Conservation (phyloP, 2,797 vertebrate species). For the Astyanax mexicanus region DNA sequence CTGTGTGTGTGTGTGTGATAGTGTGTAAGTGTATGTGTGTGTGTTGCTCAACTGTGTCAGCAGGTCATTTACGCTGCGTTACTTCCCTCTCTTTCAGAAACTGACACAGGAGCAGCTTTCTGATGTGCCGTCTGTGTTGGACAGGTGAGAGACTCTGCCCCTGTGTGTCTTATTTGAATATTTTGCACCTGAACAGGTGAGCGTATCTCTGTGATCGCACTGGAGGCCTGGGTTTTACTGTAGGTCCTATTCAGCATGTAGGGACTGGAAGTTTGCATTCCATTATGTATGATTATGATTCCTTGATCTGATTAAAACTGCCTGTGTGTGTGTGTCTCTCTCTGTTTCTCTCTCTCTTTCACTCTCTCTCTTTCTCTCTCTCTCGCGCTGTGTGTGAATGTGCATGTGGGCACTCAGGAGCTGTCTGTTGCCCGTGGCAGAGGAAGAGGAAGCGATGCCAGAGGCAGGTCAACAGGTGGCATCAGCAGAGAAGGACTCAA, state of each 20-base stretch:
- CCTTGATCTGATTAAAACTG: neutral
- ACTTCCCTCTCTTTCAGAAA: slow-evolving; percentile 38
- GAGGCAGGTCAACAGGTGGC: slow-evolving; percentile 18
- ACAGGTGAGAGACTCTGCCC: slow-evolving; percentile 43
- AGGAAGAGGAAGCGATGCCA: slow-evolving; percentile 54
- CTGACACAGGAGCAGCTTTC: slow-evolving; percentile 39
- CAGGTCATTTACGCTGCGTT: slow-evolving; percentile 12
- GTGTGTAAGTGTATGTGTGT: slow-evolving; percentile 10
- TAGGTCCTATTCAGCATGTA: neutral
- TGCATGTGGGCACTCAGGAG: slow-evolving; percentile 24
- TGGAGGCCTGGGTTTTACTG: no score
- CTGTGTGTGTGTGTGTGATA: slow-evolving; percentile 4
- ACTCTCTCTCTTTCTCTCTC: neutral
- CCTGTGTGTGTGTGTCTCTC: neutral
- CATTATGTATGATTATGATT: neutral
- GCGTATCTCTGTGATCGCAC: no score
- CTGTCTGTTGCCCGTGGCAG: slow-evolving; percentile 52
- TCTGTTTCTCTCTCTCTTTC: neutral
- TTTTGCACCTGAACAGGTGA: no score
- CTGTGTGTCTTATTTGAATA: neutral
- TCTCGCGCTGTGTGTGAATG: neutral
- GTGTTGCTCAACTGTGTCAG: neutral
- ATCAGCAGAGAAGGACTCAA: slow-evolving; percentile 21
- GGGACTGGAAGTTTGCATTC: slow-evolving; percentile 10
- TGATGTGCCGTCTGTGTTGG: slow-evolving; percentile 26